Base-by-base conservation (phyloP, 2,888 invertebrate genomes). In the Petrolisthes manimaculis region DNA sequence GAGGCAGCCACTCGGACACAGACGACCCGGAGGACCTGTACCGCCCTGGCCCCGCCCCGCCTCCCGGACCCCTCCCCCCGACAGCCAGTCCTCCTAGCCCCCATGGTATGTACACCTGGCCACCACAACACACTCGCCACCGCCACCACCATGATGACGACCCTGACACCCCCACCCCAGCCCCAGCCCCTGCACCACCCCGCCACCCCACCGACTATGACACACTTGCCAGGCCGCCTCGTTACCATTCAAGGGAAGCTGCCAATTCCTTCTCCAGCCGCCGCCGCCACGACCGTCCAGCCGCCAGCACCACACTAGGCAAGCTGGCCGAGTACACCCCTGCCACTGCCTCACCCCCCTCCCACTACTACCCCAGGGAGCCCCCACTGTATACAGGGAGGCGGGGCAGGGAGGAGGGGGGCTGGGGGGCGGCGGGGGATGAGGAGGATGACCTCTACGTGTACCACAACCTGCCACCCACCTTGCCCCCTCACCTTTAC, bases 51-150 rank as follows among this genome's bases (percentile, higher is more conserved):
- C 82, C 77, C 18, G 37, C 56, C 18, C 89, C 80, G 4, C 51
- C 78, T 4, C 69, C 82, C 3, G 67, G 67, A 4, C 75, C 83
- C 9, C 85, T 85, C 24, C 83, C 21, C 12, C 82, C 37, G 5
- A 83, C 53, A 9, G 82, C 89, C 77, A 86, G 86, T 69, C 91
- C 91, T 14, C 86, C 89, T 12, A 89, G 89, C 78, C 91, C 91
- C 37, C 89, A 89, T 53, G 91, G 91, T 12, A 91, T 91, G 89
- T 89, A 91, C 74, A 91, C 91, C 37, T 91, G 91, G 91, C 91
- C 91, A 24, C 91, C 91, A 4, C 91, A 91, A 74, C 89, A 91
- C 61, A 86, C 82, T 24, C 79, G 91, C n/a, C 91, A 91, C 79
- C 89, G 90, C 71, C 86, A 89, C 61, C 89, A 89, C 78, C 83